Percentiles rank a stretch among this genome's conserved stretches.
These are phyloP conservation scores for Drosophila bifasciata DNA, from an alignment of 1,140 invertebrate genomes.

Conservation along the genomic window DNA sequence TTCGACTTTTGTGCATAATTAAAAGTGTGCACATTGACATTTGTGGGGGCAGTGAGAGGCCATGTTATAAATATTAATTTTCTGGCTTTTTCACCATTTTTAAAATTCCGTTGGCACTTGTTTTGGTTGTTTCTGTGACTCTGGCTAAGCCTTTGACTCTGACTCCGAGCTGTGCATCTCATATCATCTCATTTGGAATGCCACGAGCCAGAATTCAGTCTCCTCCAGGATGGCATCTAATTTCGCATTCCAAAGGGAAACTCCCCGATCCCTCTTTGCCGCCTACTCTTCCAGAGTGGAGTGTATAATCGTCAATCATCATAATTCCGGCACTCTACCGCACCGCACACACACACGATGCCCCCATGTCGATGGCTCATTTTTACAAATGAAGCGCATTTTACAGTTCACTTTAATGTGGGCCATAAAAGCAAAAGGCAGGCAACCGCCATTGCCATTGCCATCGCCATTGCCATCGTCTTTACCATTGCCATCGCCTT, in stretches of 20 bases:
- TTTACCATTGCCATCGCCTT: slow-evolving; percentile 21
- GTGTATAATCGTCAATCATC: slow-evolving; percentile 75
- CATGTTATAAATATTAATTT: slow-evolving; percentile 78
- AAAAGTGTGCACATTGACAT: slow-evolving; percentile 79
- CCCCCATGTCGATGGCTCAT: slow-evolving; percentile 59
- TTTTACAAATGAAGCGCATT: slow-evolving; percentile 65
- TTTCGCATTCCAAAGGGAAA: slow-evolving; percentile 61
- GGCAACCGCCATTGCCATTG: slow-evolving; percentile 14
- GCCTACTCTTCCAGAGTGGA: slow-evolving; percentile 4
- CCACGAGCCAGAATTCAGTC: slow-evolving; percentile 54
- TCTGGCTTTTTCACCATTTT: slow-evolving; percentile 16
- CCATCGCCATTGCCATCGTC: slow-evolving; percentile 4
- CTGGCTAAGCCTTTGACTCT: slow-evolving; percentile 64
- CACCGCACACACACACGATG: slow-evolving; percentile 51
- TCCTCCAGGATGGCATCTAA: slow-evolving; percentile 41
- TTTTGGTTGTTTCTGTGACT: background rate
- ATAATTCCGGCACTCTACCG: slow-evolving; percentile 71
- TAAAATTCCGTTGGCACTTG: slow-evolving; percentile 64
- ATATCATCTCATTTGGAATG: slow-evolving; percentile 42
- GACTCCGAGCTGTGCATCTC: slow-evolving; percentile 49
- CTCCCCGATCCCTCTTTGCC: background rate
- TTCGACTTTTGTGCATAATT: slow-evolving; percentile 68
- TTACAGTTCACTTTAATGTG: slow-evolving; percentile 57
- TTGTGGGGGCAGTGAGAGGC: slow-evolving; percentile 61
- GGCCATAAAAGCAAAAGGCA: slow-evolving; percentile 44